Percentiles rank a stretch among this genome's conserved stretches.
phyloP scores from a whole-genome alignment of 2,888 invertebrate genomes.

The Drosophila gaucha region DNA sequence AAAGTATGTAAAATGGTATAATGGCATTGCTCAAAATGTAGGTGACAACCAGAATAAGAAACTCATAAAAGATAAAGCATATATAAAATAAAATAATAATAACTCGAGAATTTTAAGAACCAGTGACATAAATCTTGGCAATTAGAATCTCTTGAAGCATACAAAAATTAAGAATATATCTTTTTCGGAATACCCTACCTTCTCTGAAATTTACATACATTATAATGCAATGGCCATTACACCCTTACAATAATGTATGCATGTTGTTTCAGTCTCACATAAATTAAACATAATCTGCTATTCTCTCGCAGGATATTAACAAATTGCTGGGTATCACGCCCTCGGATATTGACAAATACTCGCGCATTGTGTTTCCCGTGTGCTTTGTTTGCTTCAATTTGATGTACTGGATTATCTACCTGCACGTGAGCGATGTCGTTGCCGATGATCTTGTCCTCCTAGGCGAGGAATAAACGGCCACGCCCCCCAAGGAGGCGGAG shows the following conservation, averaged over 20 bases:
- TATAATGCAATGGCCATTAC: no score
- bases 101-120: neutral
- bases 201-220: no score
- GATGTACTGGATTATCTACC: conserved; percentile 99
- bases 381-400: conserved; percentile 99
- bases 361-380: conserved; percentile 98
- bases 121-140: no score
- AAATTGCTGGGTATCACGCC: conserved; percentile 96
- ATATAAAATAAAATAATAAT: no score
- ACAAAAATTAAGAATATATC: no score
- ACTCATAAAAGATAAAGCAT: no score
- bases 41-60: no score
- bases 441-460: conserved; percentile 96
- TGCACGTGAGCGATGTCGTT: conserved; percentile 97
- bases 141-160: neutral
- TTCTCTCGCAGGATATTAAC: conserved; percentile 90
- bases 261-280: no score
- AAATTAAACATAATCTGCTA: neutral
- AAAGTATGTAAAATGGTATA: no score
- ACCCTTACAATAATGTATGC: no score
- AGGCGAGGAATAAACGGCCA: conserved; percentile 86
- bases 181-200: no score
- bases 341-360: conserved; percentile 99
- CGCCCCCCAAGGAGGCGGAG: conserved; percentile 15
- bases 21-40: no score